A percentile compares a stretch with the other conserved stretches of the same genome.
Evolutionary conservation across 1,140 invertebrate species (phyloP).

Genomic region (Tetranychus cinnabarinus): DNA sequence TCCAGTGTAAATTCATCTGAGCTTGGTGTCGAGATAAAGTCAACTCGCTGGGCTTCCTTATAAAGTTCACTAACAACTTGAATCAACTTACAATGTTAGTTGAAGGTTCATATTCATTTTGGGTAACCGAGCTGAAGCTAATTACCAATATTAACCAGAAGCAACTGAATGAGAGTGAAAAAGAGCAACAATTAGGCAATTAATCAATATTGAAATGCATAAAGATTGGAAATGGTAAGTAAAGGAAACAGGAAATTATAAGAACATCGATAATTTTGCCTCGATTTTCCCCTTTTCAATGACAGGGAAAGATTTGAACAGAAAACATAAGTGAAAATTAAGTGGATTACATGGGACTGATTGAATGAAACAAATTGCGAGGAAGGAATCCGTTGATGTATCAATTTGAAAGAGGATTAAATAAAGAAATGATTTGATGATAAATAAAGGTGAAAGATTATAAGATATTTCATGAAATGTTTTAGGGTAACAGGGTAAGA

Average conservation of each 20-base stretch:
- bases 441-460: too few relatives aligned
- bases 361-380: too few relatives aligned
- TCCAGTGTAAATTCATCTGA: not conserved
- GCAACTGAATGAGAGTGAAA: constrained; percentile 25
- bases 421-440: too few relatives aligned
- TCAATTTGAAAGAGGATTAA: too few relatives aligned
- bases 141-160: constrained; percentile 49
- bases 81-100: constrained; percentile 21
- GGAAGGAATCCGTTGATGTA: too few relatives aligned
- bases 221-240: not conserved
- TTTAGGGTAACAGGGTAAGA: too few relatives aligned
- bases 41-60: constrained; percentile 7
- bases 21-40: constrained; percentile 10
- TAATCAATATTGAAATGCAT: not conserved
- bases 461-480: too few relatives aligned
- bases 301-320: too few relatives aligned
- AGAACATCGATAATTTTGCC: not conserved
- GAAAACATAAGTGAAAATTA: too few relatives aligned
- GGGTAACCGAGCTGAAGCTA: constrained; percentile 38
- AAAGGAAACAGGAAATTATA: not conserved
- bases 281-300: not conserved
- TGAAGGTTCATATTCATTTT: constrained; percentile 32
- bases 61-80: constrained; percentile 12
- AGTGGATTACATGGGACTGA: too few relatives aligned
- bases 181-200: not conserved